Conservation (phyloP, 1,140 invertebrate species). For the Macrobrachium nipponense region DNA sequence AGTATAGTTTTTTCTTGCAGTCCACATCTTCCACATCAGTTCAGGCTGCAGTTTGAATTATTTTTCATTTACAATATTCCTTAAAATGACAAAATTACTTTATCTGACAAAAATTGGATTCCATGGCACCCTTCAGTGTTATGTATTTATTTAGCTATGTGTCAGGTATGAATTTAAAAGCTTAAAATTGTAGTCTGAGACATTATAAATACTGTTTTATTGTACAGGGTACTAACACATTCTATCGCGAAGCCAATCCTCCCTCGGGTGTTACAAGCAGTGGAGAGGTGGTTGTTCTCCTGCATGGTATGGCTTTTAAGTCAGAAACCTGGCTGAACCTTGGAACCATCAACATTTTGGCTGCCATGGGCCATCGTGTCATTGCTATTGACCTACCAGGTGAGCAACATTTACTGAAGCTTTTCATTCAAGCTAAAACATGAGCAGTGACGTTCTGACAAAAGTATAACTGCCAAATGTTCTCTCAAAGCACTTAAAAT, state of each 20-base stretch:
- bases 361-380: slow-evolving; percentile 68
- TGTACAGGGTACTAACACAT: slow-evolving; percentile 42
- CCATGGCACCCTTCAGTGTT: too few species aligned
- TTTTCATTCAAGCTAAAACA: background rate
- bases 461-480: too few species aligned
- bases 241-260: slow-evolving; percentile 58
- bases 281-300: slow-evolving; percentile 66
- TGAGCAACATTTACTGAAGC: slow-evolving; percentile 47
- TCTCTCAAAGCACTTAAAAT: too few species aligned
- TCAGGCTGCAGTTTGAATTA: too few species aligned
- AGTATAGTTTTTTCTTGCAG: too few species aligned
- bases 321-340: slow-evolving; percentile 69
- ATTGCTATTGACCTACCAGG: slow-evolving; percentile 71
- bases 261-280: slow-evolving; percentile 45
- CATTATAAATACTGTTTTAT: background rate
- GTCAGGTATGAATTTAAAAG: too few species aligned
- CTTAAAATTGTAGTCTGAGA: too few species aligned
- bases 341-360: slow-evolving; percentile 67
- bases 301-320: slow-evolving; percentile 69
- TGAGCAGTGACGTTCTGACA: background rate
- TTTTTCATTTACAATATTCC: too few species aligned
- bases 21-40: too few species aligned
- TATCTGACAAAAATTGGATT: too few species aligned
- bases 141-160: too few species aligned
- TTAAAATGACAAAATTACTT: too few species aligned